Conservation (phyloP, 2,113 vertebrate genomes). For the Hymenochirus boettgeri region DNA sequence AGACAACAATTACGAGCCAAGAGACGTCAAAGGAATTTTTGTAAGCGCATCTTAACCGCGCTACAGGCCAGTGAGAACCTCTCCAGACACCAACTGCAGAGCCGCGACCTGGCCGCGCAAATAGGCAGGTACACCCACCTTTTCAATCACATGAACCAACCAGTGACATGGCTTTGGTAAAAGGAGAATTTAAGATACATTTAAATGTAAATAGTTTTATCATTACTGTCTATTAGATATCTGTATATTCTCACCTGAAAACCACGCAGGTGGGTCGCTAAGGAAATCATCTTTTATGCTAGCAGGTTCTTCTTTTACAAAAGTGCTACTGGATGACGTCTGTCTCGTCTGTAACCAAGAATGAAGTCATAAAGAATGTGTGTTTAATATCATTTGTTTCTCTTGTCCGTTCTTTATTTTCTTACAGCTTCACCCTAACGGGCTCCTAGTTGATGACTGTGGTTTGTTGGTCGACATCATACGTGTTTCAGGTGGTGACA, state of each 20-base stretch:
- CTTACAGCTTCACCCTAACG: slow-evolving; percentile 79
- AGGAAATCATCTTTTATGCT: too few relatives aligned
- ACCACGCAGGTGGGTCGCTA: too few relatives aligned
- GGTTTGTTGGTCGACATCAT: slow-evolving; percentile 81
- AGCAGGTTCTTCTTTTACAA: neutral
- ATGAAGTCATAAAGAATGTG: slow-evolving; percentile 67
- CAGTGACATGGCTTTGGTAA: too few relatives aligned
- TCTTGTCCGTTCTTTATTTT: slow-evolving; percentile 12
- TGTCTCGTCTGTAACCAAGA: slow-evolving; percentile 80
- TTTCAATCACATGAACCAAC: neutral
- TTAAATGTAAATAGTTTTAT: too few relatives aligned
- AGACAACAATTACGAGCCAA: slow-evolving; percentile 65
- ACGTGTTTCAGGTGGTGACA: slow-evolving; percentile 75
- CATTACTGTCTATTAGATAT: too few relatives aligned
- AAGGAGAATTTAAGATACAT: too few relatives aligned
- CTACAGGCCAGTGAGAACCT: slow-evolving; percentile 93
- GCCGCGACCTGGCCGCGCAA: slow-evolving; percentile 77
- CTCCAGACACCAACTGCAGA: slow-evolving; percentile 66
- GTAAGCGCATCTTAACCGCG: slow-evolving; percentile 83
- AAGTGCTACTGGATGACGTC: slow-evolving; percentile 81
- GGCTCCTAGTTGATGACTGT: slow-evolving; percentile 74
- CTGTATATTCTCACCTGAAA: too few relatives aligned
- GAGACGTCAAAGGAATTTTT: slow-evolving; percentile 78
- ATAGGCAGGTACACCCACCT: slow-evolving; percentile 79
- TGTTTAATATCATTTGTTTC: neutral